These are phyloP conservation scores for Trachythela sp. DNA, from an alignment of 64 coral and sea anemone species.

Conservation along the genomic window DNA sequence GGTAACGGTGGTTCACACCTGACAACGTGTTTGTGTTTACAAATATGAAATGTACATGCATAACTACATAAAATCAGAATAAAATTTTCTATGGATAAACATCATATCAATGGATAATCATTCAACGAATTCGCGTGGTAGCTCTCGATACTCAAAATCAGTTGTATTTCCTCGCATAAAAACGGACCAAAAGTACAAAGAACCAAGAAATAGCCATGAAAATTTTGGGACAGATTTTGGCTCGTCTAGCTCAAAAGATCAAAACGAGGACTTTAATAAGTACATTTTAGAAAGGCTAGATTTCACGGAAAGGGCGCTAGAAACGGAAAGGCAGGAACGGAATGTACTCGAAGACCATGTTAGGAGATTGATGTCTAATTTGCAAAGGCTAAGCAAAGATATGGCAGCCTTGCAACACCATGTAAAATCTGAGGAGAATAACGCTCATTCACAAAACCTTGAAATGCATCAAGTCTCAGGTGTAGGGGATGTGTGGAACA, in stretches of 20 bases:
- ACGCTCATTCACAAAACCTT: not conserved
- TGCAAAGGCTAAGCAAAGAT: not conserved
- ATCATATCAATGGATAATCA: not conserved
- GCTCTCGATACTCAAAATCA: not conserved
- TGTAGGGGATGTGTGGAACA: not conserved
- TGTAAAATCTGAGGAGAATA: not conserved
- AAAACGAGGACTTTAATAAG: not conserved
- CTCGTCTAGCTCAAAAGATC: not conserved
- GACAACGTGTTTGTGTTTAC: not conserved
- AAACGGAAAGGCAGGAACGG: not conserved
- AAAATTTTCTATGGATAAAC: not conserved
- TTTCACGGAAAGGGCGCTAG: not conserved
- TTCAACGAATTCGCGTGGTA: not conserved
- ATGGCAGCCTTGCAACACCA: not conserved
- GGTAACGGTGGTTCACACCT: not conserved
- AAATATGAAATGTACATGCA: not conserved
- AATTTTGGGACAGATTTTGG: not conserved
- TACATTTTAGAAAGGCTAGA: not conserved
- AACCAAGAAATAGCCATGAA: not conserved
- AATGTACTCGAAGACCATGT: not conserved
- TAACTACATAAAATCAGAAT: not conserved
- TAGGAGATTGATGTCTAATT: not conserved
- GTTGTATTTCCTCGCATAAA: conserved; percentile 5
- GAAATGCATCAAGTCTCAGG: not conserved
- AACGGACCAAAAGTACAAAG: not conserved